Conservation (phyloP, 37 sponge, comb jelly and placozoan species). For the Cliona cf. orientalis region DNA sequence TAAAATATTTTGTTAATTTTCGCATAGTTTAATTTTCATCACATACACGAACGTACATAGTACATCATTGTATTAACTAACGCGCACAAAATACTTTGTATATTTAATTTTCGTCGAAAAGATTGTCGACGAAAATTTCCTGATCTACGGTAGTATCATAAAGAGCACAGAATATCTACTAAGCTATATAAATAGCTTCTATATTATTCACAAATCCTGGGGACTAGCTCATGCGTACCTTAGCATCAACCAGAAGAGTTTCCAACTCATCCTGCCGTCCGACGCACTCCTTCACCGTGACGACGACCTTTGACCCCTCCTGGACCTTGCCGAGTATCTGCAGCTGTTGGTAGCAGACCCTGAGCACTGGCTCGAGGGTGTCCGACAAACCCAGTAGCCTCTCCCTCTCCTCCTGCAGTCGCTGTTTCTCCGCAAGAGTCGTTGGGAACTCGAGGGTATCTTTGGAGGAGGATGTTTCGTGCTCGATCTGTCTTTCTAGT, state of each 20-base stretch:
- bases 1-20: background rate
- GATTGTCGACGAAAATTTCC: too few relatives aligned
- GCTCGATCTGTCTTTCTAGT: slow-evolving; percentile 21
- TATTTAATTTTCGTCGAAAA: too few relatives aligned
- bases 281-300: slow-evolving; percentile 32
- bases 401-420: slow-evolving; percentile 13
- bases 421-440: slow-evolving; percentile 1
- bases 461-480: slow-evolving; percentile 13
- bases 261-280: slow-evolving; percentile 18
- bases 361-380: slow-evolving; percentile 14
- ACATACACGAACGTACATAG: too few relatives aligned
- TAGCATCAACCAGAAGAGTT: background rate
- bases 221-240: background rate
- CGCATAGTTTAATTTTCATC: background rate
- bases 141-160: background rate
- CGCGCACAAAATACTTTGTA: too few relatives aligned
- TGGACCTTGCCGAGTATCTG: slow-evolving; percentile 48
- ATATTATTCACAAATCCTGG: background rate
- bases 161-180: background rate
- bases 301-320: slow-evolving; percentile 25
- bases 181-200: background rate
- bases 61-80: too few relatives aligned
- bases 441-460: background rate
- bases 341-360: slow-evolving; percentile 25
- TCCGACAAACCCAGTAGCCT: slow-evolving; percentile 2